Evolutionary conservation across 2,888 invertebrate genomes (phyloP).

Genomic region (Heliconius hortense): DNA sequence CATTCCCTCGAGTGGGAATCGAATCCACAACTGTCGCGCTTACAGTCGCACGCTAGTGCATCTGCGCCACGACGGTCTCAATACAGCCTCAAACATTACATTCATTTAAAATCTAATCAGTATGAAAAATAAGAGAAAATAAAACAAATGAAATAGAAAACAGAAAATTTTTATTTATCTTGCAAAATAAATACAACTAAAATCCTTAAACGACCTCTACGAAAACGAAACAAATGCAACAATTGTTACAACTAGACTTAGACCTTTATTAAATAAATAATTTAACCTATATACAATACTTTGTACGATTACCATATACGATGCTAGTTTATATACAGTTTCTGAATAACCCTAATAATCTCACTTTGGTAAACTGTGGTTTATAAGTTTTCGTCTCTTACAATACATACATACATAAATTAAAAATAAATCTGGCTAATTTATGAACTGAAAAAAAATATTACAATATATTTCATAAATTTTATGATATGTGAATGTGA

Average conservation of each 20-base stretch:
- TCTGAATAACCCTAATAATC: conserved; percentile 74
- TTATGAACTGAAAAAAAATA: not conserved
- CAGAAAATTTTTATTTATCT: conserved; percentile 70
- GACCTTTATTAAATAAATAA: conserved; percentile 69
- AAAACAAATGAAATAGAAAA: conserved; percentile 57
- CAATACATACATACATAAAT: conserved; percentile 37
- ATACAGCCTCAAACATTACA: not conserved
- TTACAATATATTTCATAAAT: not conserved
- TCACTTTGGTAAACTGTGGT: conserved; percentile 84
- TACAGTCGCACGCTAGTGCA: too few relatives aligned
- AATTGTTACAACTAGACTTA: conserved; percentile 58
- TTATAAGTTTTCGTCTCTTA: conserved; percentile 63
- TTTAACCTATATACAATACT: conserved; percentile 65
- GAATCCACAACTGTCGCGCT: too few relatives aligned
- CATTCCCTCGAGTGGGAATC: too few relatives aligned
- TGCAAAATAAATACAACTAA: conserved; percentile 76
- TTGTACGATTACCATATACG: conserved; percentile 65
- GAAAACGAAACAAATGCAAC: conserved; percentile 80
- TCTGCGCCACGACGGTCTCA: too few relatives aligned
- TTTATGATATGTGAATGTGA: not conserved
- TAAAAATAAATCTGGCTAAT: not conserved
- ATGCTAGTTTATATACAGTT: conserved; percentile 53
- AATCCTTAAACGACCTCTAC: conserved; percentile 66
- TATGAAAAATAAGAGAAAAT: conserved; percentile 31
- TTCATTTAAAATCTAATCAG: not conserved